Base-by-base conservation (phyloP, 2,113 vertebrate species). In the Genyomyrus donnyi region DNA sequence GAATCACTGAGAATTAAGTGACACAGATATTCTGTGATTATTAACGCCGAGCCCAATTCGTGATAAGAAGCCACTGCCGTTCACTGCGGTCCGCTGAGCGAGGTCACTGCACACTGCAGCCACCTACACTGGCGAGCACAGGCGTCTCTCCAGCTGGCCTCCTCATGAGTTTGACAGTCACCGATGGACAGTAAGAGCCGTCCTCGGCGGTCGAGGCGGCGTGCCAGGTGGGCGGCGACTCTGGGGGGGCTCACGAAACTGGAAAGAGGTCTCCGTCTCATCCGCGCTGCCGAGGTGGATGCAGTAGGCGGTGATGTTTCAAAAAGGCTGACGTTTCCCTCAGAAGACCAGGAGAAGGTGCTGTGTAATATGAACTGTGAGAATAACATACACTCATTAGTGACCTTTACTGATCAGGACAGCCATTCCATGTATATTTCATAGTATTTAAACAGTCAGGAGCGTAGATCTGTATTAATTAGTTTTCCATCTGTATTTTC, bases 91-190 rank as follows among this genome's bases (percentile, higher is more conserved):
- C 19, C 2, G 4, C 42, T n/a, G 45, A 13, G 62, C 21, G 49
- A 42, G 35, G 42, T 52, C 39, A 39, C 39, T 39, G 39, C 39
- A 39, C 85, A 3, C 70, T 45, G 31, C 45, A 56, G 13, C 52
- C 89, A 88, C 90, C 84, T 80, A 87, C 88, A 85, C 84, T 87
- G 0, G 17, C 42, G 10, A 15, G 10, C 84, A 35, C 80, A 90
- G 39, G 58, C 74, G n/a, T 77, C 27, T 19, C 21, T 52, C 86
- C 91, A 91, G 89, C 91, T 89, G 91, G 87, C 87, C 10, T 15
- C 85, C 39, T 53, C 70, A 74, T 49, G 74, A 86, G 58, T 86
- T 58, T 90, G 89, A 86, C 83, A 49, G 56, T 80, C 31, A 83
- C 83, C 24, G 80, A 86, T 42, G 53, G 31, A 85, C 74, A 70